Percentiles rank a stretch among this genome's conserved stretches.
These are phyloP conservation scores for Dasyornis broadbenti DNA, from an alignment of 2,113 vertebrate species.

Conservation along the genomic window DNA sequence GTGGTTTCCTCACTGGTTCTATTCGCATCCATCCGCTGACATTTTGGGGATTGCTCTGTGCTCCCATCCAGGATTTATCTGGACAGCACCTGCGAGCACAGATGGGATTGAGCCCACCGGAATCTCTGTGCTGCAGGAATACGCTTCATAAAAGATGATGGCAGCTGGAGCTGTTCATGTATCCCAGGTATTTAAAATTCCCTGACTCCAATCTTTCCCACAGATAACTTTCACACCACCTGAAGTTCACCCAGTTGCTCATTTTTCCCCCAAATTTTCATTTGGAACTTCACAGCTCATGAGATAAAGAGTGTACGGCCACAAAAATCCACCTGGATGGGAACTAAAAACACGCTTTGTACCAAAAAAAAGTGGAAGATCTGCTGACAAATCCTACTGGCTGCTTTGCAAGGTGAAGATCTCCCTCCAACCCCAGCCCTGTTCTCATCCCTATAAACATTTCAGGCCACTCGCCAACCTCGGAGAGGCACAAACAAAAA, in stretches of 20 bases:
- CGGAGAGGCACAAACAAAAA: not conserved
- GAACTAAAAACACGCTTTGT: not conserved
- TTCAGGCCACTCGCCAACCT: not conserved
- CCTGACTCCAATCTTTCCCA: not conserved
- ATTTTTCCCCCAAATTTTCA: not conserved
- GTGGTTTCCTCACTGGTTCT: not conserved
- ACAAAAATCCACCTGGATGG: not conserved
- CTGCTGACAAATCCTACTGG: not conserved
- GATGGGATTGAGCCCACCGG: not conserved
- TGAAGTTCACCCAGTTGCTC: not conserved
- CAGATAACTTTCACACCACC: not conserved
- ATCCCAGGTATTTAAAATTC: not conserved
- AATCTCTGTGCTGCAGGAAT: not conserved
- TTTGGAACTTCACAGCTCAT: not conserved
- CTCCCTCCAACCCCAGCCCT: not conserved
- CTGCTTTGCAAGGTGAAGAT: not conserved
- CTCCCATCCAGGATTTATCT: not conserved
- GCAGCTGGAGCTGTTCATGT: not conserved
- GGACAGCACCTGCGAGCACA: not conserved
- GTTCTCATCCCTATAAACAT: not conserved
- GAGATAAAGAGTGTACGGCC: not conserved
- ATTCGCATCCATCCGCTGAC: not conserved
- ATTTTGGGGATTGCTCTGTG: accelerated
- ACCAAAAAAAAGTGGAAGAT: not conserved
- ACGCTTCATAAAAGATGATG: not conserved